Evolutionary conservation across 2,113 vertebrate genomes (phyloP), one percentile per base, ranked within the genome.

Genomic region (Cyprinus carpio): DNA sequence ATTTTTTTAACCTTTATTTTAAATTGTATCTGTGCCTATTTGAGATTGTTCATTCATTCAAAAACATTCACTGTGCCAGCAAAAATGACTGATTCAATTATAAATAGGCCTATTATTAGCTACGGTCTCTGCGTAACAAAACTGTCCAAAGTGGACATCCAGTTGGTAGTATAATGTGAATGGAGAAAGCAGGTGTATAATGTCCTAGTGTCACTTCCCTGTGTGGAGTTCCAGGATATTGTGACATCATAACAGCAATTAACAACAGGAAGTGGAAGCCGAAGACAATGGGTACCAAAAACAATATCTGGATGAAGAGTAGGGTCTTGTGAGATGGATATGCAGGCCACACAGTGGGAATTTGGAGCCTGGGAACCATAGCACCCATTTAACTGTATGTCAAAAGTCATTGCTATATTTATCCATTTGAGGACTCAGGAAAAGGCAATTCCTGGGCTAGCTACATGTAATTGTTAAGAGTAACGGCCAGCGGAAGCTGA

Each of bases 281-380:
- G 31, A 20, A 92, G 56, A 93, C 92, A 94, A 92, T 93, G 84
- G 81, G 16, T 74, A 84, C 58, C 16, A 56, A 64, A 82, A 90
- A 93, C 91, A 92, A 91, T 90, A 75, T 67, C 65, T 18, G 54
- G 60, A 58, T 80, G 84, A 62, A 75, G 58, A 65, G 74, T 85
- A 82, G 69, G 0, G 4, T 12, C 56, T 46, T 18, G 15, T 78
- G 49, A 82, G 78, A 34, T 25, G 18, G 9, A 23, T 6, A 4
- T 76, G 31, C 51, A 40, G 49, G 29, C 27, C 40, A 64, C 58
- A 37, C 65, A 85, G 56, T 43, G 18, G 56, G 11, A 27, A 40
- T 64, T 40, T 69, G 74, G 67, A 69, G 82, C 23, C 62, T 37
- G n/a, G 60, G 79, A 43, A 31, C 4, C 16, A n/a, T 2, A 83